These are phyloP conservation scores for Poeciliopsis infans DNA, from an alignment of 2,797 vertebrate genomes.

Conservation along the genomic window DNA sequence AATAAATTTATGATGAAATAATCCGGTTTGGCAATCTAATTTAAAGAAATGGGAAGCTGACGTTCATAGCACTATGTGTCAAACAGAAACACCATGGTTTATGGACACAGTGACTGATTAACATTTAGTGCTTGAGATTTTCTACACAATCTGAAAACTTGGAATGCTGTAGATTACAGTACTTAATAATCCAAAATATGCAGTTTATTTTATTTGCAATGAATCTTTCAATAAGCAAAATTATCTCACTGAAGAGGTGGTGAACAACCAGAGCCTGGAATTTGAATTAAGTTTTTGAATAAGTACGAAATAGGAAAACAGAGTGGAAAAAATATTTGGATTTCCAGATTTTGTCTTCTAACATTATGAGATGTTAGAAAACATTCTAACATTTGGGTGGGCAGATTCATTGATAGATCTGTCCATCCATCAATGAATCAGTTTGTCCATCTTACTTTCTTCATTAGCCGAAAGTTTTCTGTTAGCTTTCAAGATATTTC, in stretches of 20 bases:
- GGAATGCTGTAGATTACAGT: neutral
- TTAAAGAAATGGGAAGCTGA: slow-evolving; percentile 39
- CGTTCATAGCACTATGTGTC: slow-evolving; percentile 69
- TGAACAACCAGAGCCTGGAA: neutral
- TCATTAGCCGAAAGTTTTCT: neutral
- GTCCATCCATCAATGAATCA: neutral
- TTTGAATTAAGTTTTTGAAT: neutral
- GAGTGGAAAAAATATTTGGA: neutral
- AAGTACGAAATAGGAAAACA: neutral
- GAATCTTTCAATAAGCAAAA: neutral
- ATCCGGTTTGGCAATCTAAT: slow-evolving; percentile 64
- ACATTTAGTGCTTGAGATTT: slow-evolving; percentile 17
- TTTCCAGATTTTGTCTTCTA: neutral
- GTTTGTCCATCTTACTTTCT: neutral
- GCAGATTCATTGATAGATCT: neutral
- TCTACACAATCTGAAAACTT: slow-evolving; percentile 16
- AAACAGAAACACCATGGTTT: slow-evolving; percentile 66
- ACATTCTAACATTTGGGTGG: no score
- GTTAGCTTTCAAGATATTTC: no score
- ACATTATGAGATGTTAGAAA: neutral
- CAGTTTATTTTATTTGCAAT: neutral
- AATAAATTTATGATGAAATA: slow-evolving; percentile 75
- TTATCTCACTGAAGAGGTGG: neutral
- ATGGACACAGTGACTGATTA: slow-evolving; percentile 52
- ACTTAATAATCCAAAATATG: neutral